Base-by-base conservation (phyloP, 2,888 invertebrate species). In the Parnassius mnemosyne region DNA sequence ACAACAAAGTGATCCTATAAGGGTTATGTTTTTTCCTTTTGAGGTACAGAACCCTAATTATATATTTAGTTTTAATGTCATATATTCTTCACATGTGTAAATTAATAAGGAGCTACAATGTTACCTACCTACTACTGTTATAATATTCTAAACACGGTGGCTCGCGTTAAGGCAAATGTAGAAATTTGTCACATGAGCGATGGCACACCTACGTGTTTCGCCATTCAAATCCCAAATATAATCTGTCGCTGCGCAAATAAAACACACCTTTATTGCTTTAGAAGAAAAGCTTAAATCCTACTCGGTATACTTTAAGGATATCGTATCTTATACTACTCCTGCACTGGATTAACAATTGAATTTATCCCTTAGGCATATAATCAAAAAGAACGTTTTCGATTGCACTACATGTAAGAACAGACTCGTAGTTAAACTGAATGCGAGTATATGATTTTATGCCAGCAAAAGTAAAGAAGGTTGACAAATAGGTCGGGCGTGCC, bases 121-220 rank as follows among this genome's bases (percentile, higher is more conserved):
- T 80, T 77, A 16, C 16, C 16, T 78, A 77, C 81, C 78, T 70
- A 79, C 73, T 77, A 72, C 76, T 78, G 79, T 86, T 87, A 83
- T 84, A 85, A 88, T 90, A 91, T 91, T 90, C 91, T 85, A 88
- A 89, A 88, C 91, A 90, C 90, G 91, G 77, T 78, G 79, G 76
- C 76, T 81, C 84, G 84, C 88, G 90, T 89, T 89, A 89, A 89
- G 87, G 90, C 89, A 90, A 90, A 90, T 87, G 90, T 85, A 89
- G 87, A 90, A 91, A 91, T 91, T 91, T 91, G 90, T 91, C 90
- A 91, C 90, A 90, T 91, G 90, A 91, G 90, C 89, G 90, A 91
- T 91, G 90, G 91, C 87, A 85, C 86, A 89, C 85, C 89, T 89
- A 90, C 91, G 91, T 91, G 91, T 89, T 87, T 82, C 86, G 83